Base-by-base conservation (phyloP, 2,888 invertebrate genomes). In the Mythimna impura region DNA sequence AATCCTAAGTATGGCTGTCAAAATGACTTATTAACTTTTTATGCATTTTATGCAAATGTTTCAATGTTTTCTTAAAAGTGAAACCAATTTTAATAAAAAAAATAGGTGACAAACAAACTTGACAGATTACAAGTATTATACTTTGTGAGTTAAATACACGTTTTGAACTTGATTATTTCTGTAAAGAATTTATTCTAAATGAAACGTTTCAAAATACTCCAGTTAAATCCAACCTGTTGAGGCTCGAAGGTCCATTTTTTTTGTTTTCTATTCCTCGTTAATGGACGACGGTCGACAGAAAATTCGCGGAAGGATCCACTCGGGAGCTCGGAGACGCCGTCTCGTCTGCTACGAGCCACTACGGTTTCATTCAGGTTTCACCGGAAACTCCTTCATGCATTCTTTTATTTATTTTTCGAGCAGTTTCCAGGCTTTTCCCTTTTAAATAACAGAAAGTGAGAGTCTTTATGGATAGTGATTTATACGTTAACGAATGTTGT, bases 341-440 rank as follows among this genome's bases (percentile, higher is more conserved):
- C 20, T 50, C 52, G 14, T 25, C 9, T 20, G 22, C 36, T n/a
- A 40, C 47, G 3, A 58, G 36, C 47, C 50, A 52, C 40, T 43
- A 12, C 40, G 1, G 12, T 34, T 69, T 9, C 40, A 60, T 76
- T 76, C 40, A 54, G n/a, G 5, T 6, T 43, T 30, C 4, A 22
- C 9, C 7, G 36, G 47, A 50, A 47, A 47, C 12, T 47, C 47
- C 36, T 57, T 36, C 40, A 25, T 47, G 9, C 62, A 54, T 54
- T 73, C 20, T 47, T 60, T 79, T 30, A 60, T 47, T 78, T 36
- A 54, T 61, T 71, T 71, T 60, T 43, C 36, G 52, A 80, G 25
- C 4, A 76, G 25, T 20, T 55, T 47, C 20, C 12, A 47, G 7
- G 47, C 2, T 40, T 55, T 62, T 57, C 14, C 30, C 22, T 62